phyloP scores from a whole-genome alignment of 2,113 vertebrate species.

The Felis chaus region DNA sequence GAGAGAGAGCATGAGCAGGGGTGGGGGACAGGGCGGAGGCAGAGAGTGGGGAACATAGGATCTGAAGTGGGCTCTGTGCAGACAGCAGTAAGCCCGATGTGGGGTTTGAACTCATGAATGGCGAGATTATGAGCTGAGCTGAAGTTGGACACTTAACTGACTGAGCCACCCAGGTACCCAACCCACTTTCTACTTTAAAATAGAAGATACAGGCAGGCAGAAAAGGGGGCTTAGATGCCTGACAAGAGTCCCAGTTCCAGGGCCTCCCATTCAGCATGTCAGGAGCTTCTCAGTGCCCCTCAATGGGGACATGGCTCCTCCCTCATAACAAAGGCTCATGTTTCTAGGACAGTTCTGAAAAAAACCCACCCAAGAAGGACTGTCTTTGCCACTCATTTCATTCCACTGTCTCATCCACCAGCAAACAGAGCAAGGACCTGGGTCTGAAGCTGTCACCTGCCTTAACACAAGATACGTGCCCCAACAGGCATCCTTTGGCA shows the following conservation, averaged over 20 bases:
- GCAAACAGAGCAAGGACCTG: background rate
- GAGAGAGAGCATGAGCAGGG: too few relatives aligned
- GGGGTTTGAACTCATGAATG: too few relatives aligned
- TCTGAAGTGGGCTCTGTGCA: too few relatives aligned
- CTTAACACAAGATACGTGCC: background rate
- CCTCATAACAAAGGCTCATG: background rate
- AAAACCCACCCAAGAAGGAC: background rate
- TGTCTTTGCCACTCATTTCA: background rate
- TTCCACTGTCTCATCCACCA: background rate
- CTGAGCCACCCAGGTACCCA: too few relatives aligned
- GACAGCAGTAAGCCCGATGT: too few relatives aligned
- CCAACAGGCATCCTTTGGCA: slow-evolving; percentile 43
- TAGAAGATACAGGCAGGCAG: background rate
- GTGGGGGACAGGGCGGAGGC: too few relatives aligned
- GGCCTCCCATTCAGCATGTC: background rate
- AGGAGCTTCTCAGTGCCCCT: background rate
- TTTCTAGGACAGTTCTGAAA: background rate
- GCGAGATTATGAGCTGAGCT: too few relatives aligned
- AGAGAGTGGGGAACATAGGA: too few relatives aligned
- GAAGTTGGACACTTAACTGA: too few relatives aligned
- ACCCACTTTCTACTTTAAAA: background rate
- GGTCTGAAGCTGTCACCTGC: background rate
- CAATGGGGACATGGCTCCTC: background rate
- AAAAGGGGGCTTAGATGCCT: background rate
- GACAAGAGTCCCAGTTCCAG: background rate